These are phyloP conservation scores for Agriopis marginaria DNA, from an alignment of 2,888 invertebrate species.

Conservation along the genomic window DNA sequence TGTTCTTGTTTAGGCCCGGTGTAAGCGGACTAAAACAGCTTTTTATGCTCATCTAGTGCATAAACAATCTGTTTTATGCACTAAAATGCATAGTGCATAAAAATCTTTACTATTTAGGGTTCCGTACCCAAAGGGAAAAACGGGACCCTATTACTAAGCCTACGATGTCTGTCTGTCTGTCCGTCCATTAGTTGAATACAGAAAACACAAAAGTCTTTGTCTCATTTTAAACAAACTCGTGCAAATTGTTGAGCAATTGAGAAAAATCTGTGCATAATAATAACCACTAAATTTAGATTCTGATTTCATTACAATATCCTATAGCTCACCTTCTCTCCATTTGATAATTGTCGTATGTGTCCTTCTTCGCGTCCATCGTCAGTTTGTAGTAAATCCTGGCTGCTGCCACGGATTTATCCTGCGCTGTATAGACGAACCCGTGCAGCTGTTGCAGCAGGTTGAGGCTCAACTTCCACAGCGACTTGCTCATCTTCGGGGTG, in stretches of 20 bases:
- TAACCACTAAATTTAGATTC: neutral
- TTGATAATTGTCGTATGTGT: constrained; percentile 62
- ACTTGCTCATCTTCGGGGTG: constrained; percentile 90
- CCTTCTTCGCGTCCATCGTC: constrained; percentile 69
- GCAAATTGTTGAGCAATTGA: neutral
- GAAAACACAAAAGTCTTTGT: neutral
- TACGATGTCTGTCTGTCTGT: no score
- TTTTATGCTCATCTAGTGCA: no score
- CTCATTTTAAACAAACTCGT: no score
- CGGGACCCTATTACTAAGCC: no score
- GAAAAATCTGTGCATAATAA: neutral
- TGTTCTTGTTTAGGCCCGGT: no score
- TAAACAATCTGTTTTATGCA: no score
- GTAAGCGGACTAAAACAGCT: no score
- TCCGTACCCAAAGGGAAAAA: no score
- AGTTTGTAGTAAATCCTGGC: constrained; percentile 78
- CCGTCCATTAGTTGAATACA: neutral
- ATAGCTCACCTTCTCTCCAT: constrained; percentile 72
- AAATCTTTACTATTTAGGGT: no score
- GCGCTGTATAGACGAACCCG: constrained; percentile 75
- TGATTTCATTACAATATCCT: neutral
- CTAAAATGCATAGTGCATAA: no score
- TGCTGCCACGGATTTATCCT: constrained; percentile 72
- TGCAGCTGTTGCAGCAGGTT: constrained; percentile 75
- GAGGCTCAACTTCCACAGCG: constrained; percentile 81